Evolutionary conservation across 1,140 invertebrate genomes (phyloP).

Genomic region (Whitmania pigra): DNA sequence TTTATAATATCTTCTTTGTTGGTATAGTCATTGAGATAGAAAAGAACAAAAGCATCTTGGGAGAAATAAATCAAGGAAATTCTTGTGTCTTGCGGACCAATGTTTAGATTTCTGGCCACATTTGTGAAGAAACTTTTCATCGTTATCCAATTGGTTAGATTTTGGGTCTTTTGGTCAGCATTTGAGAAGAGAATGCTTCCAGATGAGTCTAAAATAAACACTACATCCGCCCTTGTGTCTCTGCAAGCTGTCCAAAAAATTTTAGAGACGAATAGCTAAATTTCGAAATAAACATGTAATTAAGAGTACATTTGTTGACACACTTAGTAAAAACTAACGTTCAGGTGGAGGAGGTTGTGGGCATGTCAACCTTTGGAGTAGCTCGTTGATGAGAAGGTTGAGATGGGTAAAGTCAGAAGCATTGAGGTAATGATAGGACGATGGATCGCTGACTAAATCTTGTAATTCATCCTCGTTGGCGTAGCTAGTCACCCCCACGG

Average conservation of each 20-base stretch:
- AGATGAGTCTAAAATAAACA: constrained; percentile 21
- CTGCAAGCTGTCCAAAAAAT: neutral
- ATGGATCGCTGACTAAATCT: constrained; percentile 19
- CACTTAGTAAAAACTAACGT: constrained; percentile 3
- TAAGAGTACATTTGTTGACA: neutral
- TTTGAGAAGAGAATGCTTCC: constrained; percentile 19
- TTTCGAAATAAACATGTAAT: neutral
- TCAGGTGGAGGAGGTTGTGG: constrained; percentile 7
- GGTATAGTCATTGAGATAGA: constrained; percentile 12
- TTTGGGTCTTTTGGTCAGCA: neutral
- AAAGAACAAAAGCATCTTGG: constrained; percentile 12
- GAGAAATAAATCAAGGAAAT: constrained; percentile 9
- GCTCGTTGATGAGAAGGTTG: constrained; percentile 16
- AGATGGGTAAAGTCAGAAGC: constrained; percentile 11
- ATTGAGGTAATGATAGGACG: constrained; percentile 12
- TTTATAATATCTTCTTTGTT: neutral
- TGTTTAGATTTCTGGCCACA: neutral
- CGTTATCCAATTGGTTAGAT: neutral
- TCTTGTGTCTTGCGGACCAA: constrained; percentile 13
- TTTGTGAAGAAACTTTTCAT: constrained; percentile 17
- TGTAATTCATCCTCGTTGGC: constrained; percentile 18
- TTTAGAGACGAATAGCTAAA: neutral
- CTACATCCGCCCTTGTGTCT: constrained; percentile 19
- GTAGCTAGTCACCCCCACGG: constrained; percentile 19
- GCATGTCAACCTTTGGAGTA: constrained; percentile 15